phyloP scores from a whole-genome alignment of 2,888 invertebrate genomes.

The Melieria picta region DNA sequence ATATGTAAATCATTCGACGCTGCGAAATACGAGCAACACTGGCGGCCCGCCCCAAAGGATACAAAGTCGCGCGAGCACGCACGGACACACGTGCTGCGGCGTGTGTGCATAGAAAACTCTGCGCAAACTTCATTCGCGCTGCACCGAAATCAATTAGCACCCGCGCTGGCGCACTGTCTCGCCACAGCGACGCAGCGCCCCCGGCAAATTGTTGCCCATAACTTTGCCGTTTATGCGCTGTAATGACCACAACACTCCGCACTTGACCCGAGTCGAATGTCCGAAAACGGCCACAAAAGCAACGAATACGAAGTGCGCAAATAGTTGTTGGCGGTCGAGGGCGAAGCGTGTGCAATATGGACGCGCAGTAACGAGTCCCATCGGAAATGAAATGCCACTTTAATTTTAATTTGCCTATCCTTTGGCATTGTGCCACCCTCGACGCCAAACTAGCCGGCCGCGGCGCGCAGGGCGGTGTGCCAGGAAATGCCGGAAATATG shows the following conservation, averaged over 20 bases:
- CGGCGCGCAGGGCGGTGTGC: neutral
- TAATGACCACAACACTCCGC: neutral
- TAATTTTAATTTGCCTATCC: slow-evolving; percentile 39
- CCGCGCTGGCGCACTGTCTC: neutral
- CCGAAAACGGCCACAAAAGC: neutral
- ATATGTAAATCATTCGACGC: slow-evolving; percentile 31
- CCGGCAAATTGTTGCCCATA: neutral
- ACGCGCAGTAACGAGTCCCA: slow-evolving; percentile 32
- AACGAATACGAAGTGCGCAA: slow-evolving; percentile 10
- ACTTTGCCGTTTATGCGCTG: neutral
- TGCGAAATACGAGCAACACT: slow-evolving; percentile 8
- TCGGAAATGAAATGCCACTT: slow-evolving; percentile 38
- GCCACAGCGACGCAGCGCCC: neutral
- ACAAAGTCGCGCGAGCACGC: neutral
- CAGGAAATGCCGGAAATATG: slow-evolving; percentile 28
- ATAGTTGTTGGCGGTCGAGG: too few species aligned
- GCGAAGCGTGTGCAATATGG: neutral
- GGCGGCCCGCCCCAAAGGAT: neutral
- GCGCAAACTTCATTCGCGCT: slow-evolving; percentile 29
- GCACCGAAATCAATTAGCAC: slow-evolving; percentile 35
- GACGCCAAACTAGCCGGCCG: neutral
- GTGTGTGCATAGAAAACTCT: neutral
- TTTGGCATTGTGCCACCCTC: slow-evolving; percentile 20
- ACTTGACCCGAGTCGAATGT: neutral
- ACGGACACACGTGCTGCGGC: neutral